Percentiles rank a stretch among this genome's conserved stretches.
These are phyloP conservation scores for Melanerpes formicivorus DNA, from an alignment of 2,113 vertebrate genomes.

Conservation along the genomic window DNA sequence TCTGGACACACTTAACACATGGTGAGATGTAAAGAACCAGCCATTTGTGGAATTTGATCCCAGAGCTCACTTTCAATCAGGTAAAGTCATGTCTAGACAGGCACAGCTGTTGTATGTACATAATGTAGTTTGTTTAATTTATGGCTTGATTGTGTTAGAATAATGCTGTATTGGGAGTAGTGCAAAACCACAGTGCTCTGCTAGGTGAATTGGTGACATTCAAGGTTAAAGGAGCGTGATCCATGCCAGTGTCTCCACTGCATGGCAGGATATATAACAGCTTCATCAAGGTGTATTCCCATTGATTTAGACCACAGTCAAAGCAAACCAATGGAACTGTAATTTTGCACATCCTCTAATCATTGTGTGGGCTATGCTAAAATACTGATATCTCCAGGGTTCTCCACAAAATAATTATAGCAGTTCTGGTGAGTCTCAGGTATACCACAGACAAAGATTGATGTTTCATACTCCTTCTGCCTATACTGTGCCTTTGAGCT, in stretches of 20 bases:
- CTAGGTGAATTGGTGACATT: constrained; percentile 29
- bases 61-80: constrained; percentile 50
- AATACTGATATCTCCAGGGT: background rate
- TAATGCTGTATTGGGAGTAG: background rate
- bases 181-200: background rate
- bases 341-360: background rate
- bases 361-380: background rate
- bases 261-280: background rate
- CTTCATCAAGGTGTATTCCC: background rate
- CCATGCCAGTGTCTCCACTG: background rate
- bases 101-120: constrained; percentile 56
- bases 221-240: background rate
- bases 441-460: background rate
- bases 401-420: background rate
- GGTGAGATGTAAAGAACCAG: constrained; percentile 50
- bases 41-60: constrained; percentile 56
- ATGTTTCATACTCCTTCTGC: background rate
- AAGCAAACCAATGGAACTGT: background rate
- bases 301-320: background rate
- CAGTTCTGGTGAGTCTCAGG: background rate
- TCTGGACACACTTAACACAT: constrained; percentile 63
- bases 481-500: background rate
- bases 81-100: constrained; percentile 58
- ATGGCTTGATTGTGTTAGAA: constrained; percentile 3
- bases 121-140: constrained; percentile 32